Evolutionary conservation across 53 echinoderm and acorn worm genomes (phyloP).

Genomic region (Pentamera pediparva): DNA sequence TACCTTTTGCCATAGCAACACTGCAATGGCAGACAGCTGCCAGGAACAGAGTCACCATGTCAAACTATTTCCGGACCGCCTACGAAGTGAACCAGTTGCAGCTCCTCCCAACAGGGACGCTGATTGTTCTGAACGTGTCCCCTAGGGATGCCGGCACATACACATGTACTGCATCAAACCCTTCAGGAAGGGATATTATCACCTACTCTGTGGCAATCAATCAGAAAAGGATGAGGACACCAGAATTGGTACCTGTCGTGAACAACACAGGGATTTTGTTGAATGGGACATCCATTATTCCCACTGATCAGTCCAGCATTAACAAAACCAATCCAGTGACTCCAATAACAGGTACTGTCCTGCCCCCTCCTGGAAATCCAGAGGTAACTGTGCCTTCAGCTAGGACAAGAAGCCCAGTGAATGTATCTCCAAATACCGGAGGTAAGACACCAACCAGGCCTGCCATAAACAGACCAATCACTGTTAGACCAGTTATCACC

Average conservation of each 20-base stretch:
- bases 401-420: not conserved
- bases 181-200: constrained; percentile 59
- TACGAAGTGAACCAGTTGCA: constrained; percentile 24
- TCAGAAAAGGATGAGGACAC: not conserved
- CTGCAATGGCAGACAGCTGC: not conserved
- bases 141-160: constrained; percentile 61
- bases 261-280: not conserved
- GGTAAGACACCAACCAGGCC: too few relatives aligned
- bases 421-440: too few relatives aligned
- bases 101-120: constrained; percentile 52
- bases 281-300: not conserved
- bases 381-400: not conserved
- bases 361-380: too few relatives aligned
- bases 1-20: not conserved
- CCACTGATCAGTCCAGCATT: constrained; percentile 1
- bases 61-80: constrained; percentile 19
- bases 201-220: constrained; percentile 57
- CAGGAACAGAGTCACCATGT: not conserved
- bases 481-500: not conserved
- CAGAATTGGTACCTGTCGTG: not conserved
- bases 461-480: not conserved
- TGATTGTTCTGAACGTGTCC: constrained; percentile 59
- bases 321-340: constrained; percentile 3
- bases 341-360: not conserved
- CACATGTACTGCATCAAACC: constrained; percentile 65